phyloP scores from a whole-genome alignment of 2,888 invertebrate species.

The Tridacna gigas region DNA sequence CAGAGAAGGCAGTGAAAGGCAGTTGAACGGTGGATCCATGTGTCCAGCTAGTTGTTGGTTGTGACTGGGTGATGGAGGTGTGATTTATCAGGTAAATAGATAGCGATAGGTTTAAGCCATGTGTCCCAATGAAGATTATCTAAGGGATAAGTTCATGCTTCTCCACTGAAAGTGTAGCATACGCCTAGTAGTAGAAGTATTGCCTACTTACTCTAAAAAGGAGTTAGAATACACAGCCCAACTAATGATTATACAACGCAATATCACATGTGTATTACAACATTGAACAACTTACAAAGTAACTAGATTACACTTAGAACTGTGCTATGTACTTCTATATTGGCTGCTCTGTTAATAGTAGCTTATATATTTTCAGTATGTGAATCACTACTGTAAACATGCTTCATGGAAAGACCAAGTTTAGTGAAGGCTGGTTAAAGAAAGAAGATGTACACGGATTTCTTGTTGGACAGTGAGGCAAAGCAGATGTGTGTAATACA shows the following conservation, averaged over 20 bases:
- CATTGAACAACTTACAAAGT: slow-evolving; percentile 15
- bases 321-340: slow-evolving; percentile 13
- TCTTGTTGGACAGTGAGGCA: slow-evolving; percentile 46
- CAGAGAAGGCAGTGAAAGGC: not conserved
- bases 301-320: slow-evolving; percentile 8
- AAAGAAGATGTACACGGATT: slow-evolving; percentile 50
- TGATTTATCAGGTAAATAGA: slow-evolving; percentile 1
- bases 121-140: slow-evolving; percentile 25
- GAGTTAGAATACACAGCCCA: too few relatives aligned
- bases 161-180: slow-evolving; percentile 28
- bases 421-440: slow-evolving; percentile 44
- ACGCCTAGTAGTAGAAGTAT: slow-evolving; percentile 5
- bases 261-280: slow-evolving; percentile 18
- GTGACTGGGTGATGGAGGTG: slow-evolving; percentile 27
- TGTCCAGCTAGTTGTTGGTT: slow-evolving; percentile 1
- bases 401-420: slow-evolving; percentile 50
- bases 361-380: too few relatives aligned
- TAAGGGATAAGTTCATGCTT: slow-evolving; percentile 28
- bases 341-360: too few relatives aligned
- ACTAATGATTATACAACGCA: too few relatives aligned
- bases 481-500: slow-evolving; percentile 46
- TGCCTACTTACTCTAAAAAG: not conserved
- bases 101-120: slow-evolving; percentile 10
- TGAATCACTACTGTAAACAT: slow-evolving; percentile 30
- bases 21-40: slow-evolving; percentile 4